Conservation (phyloP, 2,888 invertebrate genomes). For the Pardosa pseudoannulata region DNA sequence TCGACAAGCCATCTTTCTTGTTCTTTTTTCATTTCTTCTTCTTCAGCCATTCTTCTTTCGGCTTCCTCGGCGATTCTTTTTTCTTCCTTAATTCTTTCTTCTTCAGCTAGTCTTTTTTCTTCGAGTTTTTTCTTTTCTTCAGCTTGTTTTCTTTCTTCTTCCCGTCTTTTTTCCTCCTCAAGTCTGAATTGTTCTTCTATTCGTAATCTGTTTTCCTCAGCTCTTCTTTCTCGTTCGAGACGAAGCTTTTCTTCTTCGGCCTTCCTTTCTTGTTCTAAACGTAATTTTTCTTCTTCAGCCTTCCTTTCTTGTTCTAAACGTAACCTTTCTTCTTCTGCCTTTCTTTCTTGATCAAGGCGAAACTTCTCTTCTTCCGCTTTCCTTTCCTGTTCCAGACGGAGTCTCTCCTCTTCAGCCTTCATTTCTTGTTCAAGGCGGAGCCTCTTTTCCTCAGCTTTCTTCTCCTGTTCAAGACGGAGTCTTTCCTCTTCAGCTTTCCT, state of each 20-base stretch:
- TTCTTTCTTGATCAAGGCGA: not conserved
- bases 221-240: constrained; percentile 12
- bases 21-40: constrained; percentile 49
- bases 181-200: not conserved
- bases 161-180: not conserved
- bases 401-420: not conserved
- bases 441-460: constrained; percentile 19
- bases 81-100: constrained; percentile 15
- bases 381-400: not conserved
- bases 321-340: constrained; percentile 4
- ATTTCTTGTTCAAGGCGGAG: not conserved
- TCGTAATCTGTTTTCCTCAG: constrained; percentile 15
- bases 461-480: constrained; percentile 10
- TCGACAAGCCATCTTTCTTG: constrained; percentile 42
- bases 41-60: constrained; percentile 29
- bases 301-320: constrained; percentile 24
- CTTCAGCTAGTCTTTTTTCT: constrained; percentile 2
- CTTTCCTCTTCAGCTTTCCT: constrained; percentile 2
- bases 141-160: constrained; percentile 3
- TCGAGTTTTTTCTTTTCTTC: constrained; percentile 28
- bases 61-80: constrained; percentile 26
- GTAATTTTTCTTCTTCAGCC: not conserved
- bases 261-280: constrained; percentile 19
- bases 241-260: not conserved
- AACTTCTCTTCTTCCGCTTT: not conserved